Base-by-base conservation (phyloP, 1,140 invertebrate species). In the Drosophila sechellia region DNA sequence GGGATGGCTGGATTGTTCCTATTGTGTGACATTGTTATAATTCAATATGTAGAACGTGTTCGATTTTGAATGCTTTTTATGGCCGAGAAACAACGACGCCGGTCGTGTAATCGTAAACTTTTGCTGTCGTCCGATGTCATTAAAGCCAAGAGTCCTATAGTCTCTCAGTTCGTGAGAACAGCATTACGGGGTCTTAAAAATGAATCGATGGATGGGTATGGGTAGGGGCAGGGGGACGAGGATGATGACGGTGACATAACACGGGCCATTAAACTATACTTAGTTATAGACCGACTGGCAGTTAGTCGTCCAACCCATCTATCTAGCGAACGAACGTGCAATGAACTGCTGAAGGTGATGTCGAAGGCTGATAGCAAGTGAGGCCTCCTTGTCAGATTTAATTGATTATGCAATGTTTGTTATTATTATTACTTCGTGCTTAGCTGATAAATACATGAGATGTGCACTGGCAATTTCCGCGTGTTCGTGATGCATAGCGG, bases 1-100 rank as follows among this genome's bases (percentile, higher is more conserved):
- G 48, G 61, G 49, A 31, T 31, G 40, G 34, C 35, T 12, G 48
- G 61, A 70, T 56, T 69, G 49, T 69, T 66, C 61, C 66, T 55
- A 68, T 70, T 55, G 50, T 55, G 50, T 57, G 65, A 70, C 68
- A 70, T 71, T 70, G 53, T 68, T 71, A 71, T 49, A 64, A 74
- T 74, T 74, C 71, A 74, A 64, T 74, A 74, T 74, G 71, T 74
- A 75, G 58, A 74, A 74, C 71, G 71, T 64, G 71, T 74, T 76
- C 60, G 72, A 76, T 76, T 76, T 58, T 74, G 35, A 76, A 65
- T 76, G 52, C 56, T 58, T 57, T 71, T 70, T 71, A 70, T 50
- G 35, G 25, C 48, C 48, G 27, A 27, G 27, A 27, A 27, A 17
- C 48, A 27, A 50, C 48, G 48, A 50, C 48, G 48, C 25, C 39